A percentile compares a stretch with the other conserved stretches of the same genome.
Conservation (phyloP, 2,888 invertebrate genomes). For the Adineta ricciae region DNA sequence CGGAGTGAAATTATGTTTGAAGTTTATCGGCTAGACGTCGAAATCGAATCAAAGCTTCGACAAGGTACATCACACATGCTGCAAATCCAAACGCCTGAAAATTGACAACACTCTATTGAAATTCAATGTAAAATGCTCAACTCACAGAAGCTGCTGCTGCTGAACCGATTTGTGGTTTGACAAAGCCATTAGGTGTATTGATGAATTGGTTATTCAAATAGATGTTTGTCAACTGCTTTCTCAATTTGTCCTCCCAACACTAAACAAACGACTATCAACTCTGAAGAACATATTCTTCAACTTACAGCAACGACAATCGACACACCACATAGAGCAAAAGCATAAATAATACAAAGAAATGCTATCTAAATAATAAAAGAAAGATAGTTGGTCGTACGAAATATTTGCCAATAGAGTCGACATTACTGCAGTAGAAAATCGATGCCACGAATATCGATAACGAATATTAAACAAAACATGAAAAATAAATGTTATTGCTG, state of each 20-base stretch:
- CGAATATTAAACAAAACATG: neutral
- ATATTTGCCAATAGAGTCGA: neutral
- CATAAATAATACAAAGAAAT: neutral
- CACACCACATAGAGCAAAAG: neutral
- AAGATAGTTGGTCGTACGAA: neutral
- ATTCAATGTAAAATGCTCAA: neutral
- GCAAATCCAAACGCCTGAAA: neutral
- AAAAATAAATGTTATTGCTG: neutral
- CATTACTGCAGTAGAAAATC: neutral
- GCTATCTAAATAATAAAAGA: neutral
- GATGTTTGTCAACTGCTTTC: neutral
- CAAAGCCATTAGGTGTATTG: neutral
- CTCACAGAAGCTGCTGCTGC: neutral
- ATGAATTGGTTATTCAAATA: neutral
- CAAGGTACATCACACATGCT: neutral
- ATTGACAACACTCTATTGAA: neutral
- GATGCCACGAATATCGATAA: neutral
- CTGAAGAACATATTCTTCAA: neutral
- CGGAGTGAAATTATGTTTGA: neutral
- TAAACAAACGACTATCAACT: neutral
- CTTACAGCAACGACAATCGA: neutral
- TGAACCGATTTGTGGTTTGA: neutral
- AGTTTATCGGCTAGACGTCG: neutral
- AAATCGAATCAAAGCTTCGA: neutral
- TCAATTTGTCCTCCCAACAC: slow-evolving; percentile 7